These are phyloP conservation scores for Orussus abietinus DNA, from an alignment of 1,140 invertebrate species.

Conservation along the genomic window DNA sequence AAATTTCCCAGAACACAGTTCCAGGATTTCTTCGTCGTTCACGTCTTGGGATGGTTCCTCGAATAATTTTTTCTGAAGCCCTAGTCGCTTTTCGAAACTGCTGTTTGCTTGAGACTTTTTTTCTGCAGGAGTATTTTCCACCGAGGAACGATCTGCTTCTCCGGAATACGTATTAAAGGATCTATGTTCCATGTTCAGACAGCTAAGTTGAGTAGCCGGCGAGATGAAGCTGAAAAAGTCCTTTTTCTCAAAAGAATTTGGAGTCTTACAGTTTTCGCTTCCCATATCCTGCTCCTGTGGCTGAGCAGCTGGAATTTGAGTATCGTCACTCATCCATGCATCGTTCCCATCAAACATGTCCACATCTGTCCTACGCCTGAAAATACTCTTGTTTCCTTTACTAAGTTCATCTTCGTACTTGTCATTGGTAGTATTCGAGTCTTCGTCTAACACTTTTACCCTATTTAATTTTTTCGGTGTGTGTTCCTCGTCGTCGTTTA, in stretches of 20 bases:
- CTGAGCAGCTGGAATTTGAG: constrained; percentile 23
- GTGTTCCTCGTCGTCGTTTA: constrained; percentile 34
- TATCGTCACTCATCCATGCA: constrained; percentile 25
- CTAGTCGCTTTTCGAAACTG: constrained; percentile 17
- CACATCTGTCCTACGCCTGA: constrained; percentile 21
- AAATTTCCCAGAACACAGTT: constrained; percentile 56
- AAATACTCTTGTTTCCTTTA: no score
- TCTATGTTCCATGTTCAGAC: constrained; percentile 40
- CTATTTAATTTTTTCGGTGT: constrained; percentile 21
- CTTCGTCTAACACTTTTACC: constrained; percentile 39
- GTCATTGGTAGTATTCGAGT: constrained; percentile 26
- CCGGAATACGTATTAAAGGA: no score
- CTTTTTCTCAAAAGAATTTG: constrained; percentile 24
- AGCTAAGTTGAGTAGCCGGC: constrained; percentile 38
- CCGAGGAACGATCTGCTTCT: constrained; percentile 1
- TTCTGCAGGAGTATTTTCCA: constrained; percentile 14
- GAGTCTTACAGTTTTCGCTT: constrained; percentile 29
- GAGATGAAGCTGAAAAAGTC: constrained; percentile 33
- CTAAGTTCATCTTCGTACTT: constrained; percentile 18
- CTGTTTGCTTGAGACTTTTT: constrained; percentile 17
- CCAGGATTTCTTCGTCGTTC: constrained; percentile 53
- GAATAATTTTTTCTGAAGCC: constrained; percentile 45
- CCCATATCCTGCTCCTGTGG: constrained; percentile 1
- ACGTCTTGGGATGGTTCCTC: constrained; percentile 29
- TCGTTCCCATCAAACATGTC: constrained; percentile 29